These are phyloP conservation scores for Hemitrygon akajei DNA, from an alignment of 2,797 vertebrate species.

Conservation along the genomic window DNA sequence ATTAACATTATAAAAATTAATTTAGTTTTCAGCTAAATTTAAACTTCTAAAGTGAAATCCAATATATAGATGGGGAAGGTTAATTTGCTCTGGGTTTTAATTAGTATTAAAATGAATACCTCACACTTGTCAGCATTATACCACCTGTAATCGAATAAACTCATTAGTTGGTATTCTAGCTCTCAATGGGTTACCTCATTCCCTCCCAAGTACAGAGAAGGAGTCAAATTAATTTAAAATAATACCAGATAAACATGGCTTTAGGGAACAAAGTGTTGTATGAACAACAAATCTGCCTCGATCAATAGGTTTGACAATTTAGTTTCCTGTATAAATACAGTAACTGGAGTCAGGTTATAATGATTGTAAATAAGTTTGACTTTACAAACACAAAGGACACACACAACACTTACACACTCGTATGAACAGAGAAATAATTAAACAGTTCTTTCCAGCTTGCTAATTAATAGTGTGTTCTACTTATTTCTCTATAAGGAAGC, in stretches of 20 bases:
- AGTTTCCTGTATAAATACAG: background rate
- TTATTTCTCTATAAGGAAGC: background rate
- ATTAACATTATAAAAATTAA: background rate
- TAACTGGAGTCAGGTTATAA: background rate
- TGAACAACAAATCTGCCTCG: background rate
- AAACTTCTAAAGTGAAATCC: background rate
- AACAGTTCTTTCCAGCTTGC: no score
- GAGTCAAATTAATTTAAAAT: background rate
- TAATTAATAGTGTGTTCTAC: background rate
- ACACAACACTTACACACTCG: background rate
- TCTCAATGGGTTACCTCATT: background rate
- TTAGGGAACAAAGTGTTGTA: no score
- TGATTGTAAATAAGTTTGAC: background rate
- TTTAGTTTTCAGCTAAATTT: background rate
- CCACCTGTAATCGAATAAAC: background rate
- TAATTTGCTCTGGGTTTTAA: conserved; percentile 16
- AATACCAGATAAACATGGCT: background rate
- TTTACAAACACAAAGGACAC: background rate
- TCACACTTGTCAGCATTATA: background rate
- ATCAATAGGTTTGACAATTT: conserved; percentile 4
- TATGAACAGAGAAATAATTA: background rate
- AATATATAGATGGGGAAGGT: background rate
- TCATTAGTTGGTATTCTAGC: background rate
- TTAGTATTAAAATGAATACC: background rate
- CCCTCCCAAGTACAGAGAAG: background rate